Evolutionary conservation across 2,888 invertebrate genomes (phyloP).

Genomic region (Encarsia formosa): DNA sequence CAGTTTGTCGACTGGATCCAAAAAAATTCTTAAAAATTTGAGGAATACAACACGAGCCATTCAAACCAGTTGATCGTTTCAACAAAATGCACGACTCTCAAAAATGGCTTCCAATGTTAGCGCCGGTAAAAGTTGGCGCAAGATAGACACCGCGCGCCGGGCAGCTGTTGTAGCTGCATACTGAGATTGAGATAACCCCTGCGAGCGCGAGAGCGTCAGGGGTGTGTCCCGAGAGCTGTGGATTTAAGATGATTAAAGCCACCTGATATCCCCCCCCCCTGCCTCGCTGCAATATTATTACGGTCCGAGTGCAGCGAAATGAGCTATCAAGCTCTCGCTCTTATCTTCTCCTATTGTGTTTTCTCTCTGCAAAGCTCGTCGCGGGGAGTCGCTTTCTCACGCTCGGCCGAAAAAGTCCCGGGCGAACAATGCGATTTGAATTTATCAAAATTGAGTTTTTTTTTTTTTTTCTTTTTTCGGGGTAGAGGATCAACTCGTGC

Average conservation of each 20-base stretch:
- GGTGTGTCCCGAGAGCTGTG: slow-evolving; percentile 45
- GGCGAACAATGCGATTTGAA: no score
- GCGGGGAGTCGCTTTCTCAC: no score
- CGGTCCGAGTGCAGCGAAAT: slow-evolving; percentile 27
- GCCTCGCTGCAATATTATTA: slow-evolving; percentile 50
- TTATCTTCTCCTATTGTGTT: neutral
- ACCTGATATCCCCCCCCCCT: slow-evolving; percentile 52
- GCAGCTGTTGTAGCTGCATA: slow-evolving; percentile 52
- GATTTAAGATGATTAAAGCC: slow-evolving; percentile 52
- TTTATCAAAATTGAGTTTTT: no score
- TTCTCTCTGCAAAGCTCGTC: no score
- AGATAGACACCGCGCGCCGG: slow-evolving; percentile 40
- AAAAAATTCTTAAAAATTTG: no score
- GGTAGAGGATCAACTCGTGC: no score
- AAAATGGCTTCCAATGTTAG: neutral
- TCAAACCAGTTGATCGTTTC: no score
- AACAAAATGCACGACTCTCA: no score
- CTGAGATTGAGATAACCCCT: slow-evolving; percentile 52
- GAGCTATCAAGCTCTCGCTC: slow-evolving; percentile 21
- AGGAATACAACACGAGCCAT: no score
- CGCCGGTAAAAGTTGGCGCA: slow-evolving; percentile 34
- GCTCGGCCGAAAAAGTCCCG: no score
- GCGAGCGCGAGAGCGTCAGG: slow-evolving; percentile 44
- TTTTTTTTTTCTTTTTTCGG: no score
- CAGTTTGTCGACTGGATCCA: no score